These are phyloP conservation scores for Hiodon tergisus DNA, from an alignment of 2,113 vertebrate genomes.

Conservation along the genomic window DNA sequence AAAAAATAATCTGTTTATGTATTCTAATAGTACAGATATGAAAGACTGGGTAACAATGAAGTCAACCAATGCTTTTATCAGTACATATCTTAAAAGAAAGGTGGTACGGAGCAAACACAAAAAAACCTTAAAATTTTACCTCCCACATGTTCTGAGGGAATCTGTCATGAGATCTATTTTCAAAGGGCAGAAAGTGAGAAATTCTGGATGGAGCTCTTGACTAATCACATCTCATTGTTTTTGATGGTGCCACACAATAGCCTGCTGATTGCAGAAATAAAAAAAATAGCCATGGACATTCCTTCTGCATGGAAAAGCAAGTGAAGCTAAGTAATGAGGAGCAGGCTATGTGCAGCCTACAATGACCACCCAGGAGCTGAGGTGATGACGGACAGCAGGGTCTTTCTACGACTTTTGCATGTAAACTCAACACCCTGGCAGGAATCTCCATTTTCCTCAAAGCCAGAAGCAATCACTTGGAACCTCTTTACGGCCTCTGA, in stretches of 20 bases:
- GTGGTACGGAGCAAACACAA: background rate
- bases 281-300: constrained; percentile 33
- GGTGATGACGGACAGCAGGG: background rate
- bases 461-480: background rate
- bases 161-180: constrained; percentile 11
- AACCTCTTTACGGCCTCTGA: background rate
- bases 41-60: no score
- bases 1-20: background rate
- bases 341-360: background rate
- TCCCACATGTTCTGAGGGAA: background rate
- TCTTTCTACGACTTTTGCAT: background rate
- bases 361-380: background rate
- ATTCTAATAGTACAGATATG: background rate
- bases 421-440: background rate
- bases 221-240: constrained; percentile 56
- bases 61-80: background rate
- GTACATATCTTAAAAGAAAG: background rate
- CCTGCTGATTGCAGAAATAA: constrained; percentile 49
- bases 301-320: constrained; percentile 14
- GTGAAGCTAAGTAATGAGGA: constrained; percentile 17
- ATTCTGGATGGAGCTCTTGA: constrained; percentile 27
- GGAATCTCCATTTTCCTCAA: background rate
- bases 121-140: background rate
- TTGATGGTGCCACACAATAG: constrained; percentile 40
- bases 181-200: constrained; percentile 2